Evolutionary conservation across 2,888 invertebrate genomes (phyloP).

Genomic region (Dilophus febrilis): DNA sequence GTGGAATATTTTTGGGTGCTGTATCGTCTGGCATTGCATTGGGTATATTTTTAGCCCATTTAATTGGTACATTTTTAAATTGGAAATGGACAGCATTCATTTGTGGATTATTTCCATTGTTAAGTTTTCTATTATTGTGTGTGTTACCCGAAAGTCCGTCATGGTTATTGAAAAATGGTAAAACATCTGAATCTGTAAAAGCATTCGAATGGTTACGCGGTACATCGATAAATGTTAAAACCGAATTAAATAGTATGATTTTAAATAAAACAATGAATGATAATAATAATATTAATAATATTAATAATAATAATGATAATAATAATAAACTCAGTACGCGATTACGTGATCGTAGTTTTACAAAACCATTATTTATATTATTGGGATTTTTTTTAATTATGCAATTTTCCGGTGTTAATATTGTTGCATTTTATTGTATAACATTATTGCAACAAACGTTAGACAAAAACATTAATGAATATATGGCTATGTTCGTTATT

Average conservation of each 20-base stretch:
- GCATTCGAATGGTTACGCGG: slow-evolving; percentile 40
- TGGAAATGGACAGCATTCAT: slow-evolving; percentile 43
- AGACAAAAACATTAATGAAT: slow-evolving; percentile 37
- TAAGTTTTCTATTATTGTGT: slow-evolving; percentile 32
- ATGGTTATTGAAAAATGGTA: slow-evolving; percentile 39
- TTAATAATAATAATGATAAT: not conserved
- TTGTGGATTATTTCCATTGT: slow-evolving; percentile 34
- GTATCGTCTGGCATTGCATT: slow-evolving; percentile 38
- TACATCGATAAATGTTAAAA: slow-evolving; percentile 31
- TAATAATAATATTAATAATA: slow-evolving; percentile 17
- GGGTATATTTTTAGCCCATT: slow-evolving; percentile 39
- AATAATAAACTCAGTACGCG: slow-evolving; percentile 21
- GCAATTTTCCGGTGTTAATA: slow-evolving; percentile 47
- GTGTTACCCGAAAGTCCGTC: slow-evolving; percentile 43
- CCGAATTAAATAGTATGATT: slow-evolving; percentile 34
- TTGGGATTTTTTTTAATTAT: slow-evolving; percentile 41
- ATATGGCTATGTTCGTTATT: slow-evolving; percentile 40
- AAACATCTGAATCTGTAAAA: slow-evolving; percentile 33
- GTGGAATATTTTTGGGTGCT: slow-evolving; percentile 40
- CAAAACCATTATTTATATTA: slow-evolving; percentile 41
- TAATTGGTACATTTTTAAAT: slow-evolving; percentile 41
- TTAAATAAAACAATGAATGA: slow-evolving; percentile 25
- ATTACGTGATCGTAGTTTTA: slow-evolving; percentile 33
- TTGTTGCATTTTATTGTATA: slow-evolving; percentile 46
- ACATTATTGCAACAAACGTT: slow-evolving; percentile 39